phyloP scores from a whole-genome alignment of 1,140 invertebrate genomes.

The Anastrepha obliqua region DNA sequence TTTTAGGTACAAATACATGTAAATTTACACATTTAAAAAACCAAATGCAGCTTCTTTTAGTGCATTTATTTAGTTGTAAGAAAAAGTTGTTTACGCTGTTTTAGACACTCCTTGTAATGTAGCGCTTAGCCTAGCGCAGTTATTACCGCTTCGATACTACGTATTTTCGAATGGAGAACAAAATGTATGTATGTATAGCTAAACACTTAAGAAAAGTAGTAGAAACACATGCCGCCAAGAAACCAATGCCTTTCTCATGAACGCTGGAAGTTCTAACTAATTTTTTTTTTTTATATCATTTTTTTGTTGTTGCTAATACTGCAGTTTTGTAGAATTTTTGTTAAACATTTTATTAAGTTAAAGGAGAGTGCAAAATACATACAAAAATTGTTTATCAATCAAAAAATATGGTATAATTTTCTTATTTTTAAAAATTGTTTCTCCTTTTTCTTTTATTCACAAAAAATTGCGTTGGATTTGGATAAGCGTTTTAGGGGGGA shows the following conservation, averaged over 20 bases:
- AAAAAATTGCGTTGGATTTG: conserved; percentile 54
- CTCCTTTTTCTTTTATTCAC: background rate
- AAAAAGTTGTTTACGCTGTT: background rate
- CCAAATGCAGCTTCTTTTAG: background rate
- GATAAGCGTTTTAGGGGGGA: background rate
- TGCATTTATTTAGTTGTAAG: background rate
- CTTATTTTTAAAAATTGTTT: conserved; percentile 13
- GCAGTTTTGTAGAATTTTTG: background rate
- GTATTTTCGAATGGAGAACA: background rate
- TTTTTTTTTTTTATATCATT: background rate
- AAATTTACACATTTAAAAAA: background rate
- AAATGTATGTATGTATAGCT: conserved; percentile 9
- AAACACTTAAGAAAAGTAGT: conserved; percentile 41
- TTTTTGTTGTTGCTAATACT: background rate
- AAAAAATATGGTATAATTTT: conserved; percentile 27
- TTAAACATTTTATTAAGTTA: conserved; percentile 9
- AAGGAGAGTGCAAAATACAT: background rate
- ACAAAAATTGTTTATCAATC: conserved; percentile 7
- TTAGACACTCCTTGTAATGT: background rate
- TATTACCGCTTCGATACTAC: background rate
- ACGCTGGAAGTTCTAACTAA: conserved; percentile 20
- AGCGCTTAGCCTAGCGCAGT: background rate
- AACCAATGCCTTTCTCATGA: conserved; percentile 76
- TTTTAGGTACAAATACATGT: background rate
- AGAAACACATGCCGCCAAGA: conserved; percentile 75